phyloP scores from a whole-genome alignment of 2,113 vertebrate genomes.

The Trogon surrucura region DNA sequence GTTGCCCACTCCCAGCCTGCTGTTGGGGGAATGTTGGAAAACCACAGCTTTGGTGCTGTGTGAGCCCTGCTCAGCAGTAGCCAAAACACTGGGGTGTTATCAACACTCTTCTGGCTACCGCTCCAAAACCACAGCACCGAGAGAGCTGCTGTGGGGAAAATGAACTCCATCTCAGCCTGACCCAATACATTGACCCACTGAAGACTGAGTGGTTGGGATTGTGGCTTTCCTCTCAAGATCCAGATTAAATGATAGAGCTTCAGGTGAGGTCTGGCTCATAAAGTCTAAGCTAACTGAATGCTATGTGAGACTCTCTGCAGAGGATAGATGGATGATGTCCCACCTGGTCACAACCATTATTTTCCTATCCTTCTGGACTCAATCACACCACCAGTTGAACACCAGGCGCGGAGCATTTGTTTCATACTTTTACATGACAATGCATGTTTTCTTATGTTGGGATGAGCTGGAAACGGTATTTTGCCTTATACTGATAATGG shows the following conservation, averaged over 20 bases:
- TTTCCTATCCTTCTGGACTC: neutral
- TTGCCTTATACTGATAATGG: neutral
- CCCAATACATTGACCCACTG: neutral
- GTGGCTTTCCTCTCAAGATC: neutral
- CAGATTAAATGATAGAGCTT: neutral
- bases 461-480: no score
- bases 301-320: neutral
- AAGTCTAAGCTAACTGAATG: neutral
- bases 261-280: neutral
- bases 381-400: neutral
- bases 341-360: neutral
- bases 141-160: no score
- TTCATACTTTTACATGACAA: neutral
- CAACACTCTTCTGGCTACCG: no score
- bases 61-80: no score
- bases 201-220: neutral
- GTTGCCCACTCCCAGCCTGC: no score
- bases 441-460: neutral
- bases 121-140: no score
- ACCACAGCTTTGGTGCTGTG: no score
- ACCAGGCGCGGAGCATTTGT: neutral
- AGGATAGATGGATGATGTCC: neutral
- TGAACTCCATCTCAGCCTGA: no score
- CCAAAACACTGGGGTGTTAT: no score
- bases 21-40: no score